Conservation (phyloP, 2,797 vertebrate genomes). For the Danio jaintianensis region DNA sequence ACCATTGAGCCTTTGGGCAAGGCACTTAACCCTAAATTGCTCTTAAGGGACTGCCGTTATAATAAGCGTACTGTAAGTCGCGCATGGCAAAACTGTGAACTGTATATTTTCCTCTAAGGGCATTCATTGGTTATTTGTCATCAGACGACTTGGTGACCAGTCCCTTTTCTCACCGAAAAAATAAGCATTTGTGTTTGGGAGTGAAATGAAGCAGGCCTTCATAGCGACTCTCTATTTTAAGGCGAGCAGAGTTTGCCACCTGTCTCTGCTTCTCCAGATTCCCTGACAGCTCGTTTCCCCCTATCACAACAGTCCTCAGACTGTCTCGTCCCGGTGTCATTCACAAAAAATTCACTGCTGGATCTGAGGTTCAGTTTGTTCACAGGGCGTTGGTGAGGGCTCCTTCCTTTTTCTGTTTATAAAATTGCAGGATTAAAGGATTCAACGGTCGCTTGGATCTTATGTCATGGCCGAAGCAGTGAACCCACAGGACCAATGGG, state of each 20-base stretch:
- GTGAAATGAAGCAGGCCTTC: slow-evolving; percentile 37
- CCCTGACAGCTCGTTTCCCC: slow-evolving; percentile 51
- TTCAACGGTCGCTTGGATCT: not conserved
- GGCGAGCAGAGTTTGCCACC: slow-evolving; percentile 51
- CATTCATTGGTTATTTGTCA: not conserved
- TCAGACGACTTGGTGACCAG: not conserved
- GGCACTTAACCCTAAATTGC: slow-evolving; percentile 13
- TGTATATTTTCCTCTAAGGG: not conserved
- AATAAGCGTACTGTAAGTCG: slow-evolving; percentile 3
- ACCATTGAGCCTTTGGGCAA: not conserved
- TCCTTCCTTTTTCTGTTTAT: not conserved
- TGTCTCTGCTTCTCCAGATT: slow-evolving; percentile 52
- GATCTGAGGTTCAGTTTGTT: slow-evolving; percentile 1
- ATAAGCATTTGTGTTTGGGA: slow-evolving; percentile 26
- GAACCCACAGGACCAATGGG: slow-evolving; percentile 52
- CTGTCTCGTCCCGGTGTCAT: slow-evolving; percentile 42
- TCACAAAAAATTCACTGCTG: slow-evolving; percentile 36
- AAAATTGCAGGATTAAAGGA: slow-evolving; percentile 28
- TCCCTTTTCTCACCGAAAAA: not conserved
- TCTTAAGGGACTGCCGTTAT: not conserved
- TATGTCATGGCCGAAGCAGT: slow-evolving; percentile 57
- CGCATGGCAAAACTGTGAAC: not conserved
- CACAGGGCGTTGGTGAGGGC: not conserved
- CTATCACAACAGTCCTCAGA: slow-evolving; percentile 49
- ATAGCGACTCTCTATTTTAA: slow-evolving; percentile 58